phyloP scores from a whole-genome alignment of 2,888 invertebrate species.

The Meiosimyza decipiens region DNA sequence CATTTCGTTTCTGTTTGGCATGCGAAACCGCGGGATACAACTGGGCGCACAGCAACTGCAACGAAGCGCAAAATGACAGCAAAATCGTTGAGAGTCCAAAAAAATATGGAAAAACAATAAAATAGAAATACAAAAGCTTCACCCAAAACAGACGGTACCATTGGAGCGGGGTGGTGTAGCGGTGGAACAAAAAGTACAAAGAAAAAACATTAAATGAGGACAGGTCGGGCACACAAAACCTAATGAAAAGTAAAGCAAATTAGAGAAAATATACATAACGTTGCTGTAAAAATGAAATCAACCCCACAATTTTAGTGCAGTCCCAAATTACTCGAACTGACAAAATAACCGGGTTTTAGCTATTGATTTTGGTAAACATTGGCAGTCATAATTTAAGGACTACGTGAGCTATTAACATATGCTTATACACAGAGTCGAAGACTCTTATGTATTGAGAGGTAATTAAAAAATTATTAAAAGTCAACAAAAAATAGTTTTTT shows the following conservation, averaged over 20 bases:
- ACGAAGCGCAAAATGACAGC: conserved; percentile 9
- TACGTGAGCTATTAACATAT: too few species aligned
- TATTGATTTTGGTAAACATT: too few species aligned
- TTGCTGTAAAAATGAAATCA: too few species aligned
- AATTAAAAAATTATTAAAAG: too few species aligned
- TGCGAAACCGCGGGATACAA: conserved; percentile 61
- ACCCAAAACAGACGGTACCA: background rate
- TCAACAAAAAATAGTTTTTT: too few species aligned
- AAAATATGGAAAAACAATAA: background rate
- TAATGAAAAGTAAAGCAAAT: background rate
- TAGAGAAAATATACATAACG: conserved; percentile 52
- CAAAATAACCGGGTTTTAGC: too few species aligned
- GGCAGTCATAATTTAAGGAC: too few species aligned
- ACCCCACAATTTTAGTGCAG: too few species aligned
- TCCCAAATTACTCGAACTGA: too few species aligned
- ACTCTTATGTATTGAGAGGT: too few species aligned
- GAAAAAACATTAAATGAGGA: conserved; percentile 1
- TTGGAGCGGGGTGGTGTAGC: background rate
- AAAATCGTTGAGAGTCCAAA: conserved; percentile 12
- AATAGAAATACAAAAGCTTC: background rate
- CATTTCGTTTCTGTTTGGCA: conserved; percentile 43
- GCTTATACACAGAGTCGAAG: too few species aligned
- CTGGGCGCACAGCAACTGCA: conserved; percentile 56
- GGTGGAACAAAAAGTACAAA: background rate
- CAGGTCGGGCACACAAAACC: conserved; percentile 33